Evolutionary conservation across 2,888 invertebrate genomes (phyloP).

Genomic region (Selenia dentaria): DNA sequence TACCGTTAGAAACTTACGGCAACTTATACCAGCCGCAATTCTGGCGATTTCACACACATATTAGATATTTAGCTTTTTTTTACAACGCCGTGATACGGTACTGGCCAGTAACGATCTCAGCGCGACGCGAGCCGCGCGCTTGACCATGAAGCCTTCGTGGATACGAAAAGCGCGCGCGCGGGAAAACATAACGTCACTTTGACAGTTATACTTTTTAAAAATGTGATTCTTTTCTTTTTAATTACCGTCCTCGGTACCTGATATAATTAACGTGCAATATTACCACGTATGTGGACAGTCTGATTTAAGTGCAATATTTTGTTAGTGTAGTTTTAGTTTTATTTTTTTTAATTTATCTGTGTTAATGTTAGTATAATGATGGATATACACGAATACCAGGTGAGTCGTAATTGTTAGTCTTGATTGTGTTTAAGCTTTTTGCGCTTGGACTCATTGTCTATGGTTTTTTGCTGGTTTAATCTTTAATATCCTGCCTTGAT

Average conservation of each 20-base stretch:
- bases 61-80: constrained; percentile 48
- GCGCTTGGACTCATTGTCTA: constrained; percentile 10
- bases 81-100: constrained; percentile 45
- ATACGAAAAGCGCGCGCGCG: constrained; percentile 33
- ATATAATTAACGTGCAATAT: constrained; percentile 66
- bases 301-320: constrained; percentile 71
- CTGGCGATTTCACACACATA: constrained; percentile 74
- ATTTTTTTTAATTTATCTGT: constrained; percentile 37
- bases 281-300: constrained; percentile 70
- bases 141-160: constrained; percentile 25
- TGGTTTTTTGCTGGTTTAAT: constrained; percentile 15
- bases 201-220: constrained; percentile 32
- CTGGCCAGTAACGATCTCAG: constrained; percentile 35
- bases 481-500: constrained; percentile 12
- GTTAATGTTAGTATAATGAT: constrained; percentile 53
- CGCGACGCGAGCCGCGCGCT: constrained; percentile 35
- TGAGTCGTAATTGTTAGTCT: constrained; percentile 41
- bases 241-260: constrained; percentile 58
- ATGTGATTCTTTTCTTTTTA: constrained; percentile 42
- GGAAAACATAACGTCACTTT: constrained; percentile 29
- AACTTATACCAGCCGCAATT: constrained; percentile 41
- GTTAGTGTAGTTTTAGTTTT: constrained; percentile 37
- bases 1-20: constrained; percentile 73
- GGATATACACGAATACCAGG: constrained; percentile 80
- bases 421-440: not conserved